These are phyloP conservation scores for Lacerta bilineata DNA, from an alignment of 2,797 vertebrate genomes.

Conservation along the genomic window DNA sequence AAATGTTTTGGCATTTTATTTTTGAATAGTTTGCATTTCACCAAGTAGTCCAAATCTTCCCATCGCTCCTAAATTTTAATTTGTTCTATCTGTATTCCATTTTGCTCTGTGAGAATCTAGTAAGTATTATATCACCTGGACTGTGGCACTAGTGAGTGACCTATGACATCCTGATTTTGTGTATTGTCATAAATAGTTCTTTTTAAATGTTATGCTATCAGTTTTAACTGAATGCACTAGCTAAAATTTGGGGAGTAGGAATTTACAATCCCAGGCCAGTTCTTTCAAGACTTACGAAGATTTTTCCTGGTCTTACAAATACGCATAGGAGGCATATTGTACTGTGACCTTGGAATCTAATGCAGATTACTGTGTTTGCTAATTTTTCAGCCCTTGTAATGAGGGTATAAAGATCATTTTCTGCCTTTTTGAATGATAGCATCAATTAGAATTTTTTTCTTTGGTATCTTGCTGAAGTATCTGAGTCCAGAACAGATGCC, in stretches of 20 bases:
- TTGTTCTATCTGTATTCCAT: not conserved
- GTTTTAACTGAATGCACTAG: not conserved
- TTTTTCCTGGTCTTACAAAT: not conserved
- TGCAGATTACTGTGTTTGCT: not conserved
- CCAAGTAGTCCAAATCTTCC: not conserved
- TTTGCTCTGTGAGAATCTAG: not conserved
- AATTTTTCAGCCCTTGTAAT: not conserved
- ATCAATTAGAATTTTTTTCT: not conserved
- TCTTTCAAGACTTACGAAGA: not conserved
- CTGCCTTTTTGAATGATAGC: not conserved
- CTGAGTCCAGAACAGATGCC: not conserved
- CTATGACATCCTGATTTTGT: not conserved
- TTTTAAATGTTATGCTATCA: not conserved
- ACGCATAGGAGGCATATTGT: not conserved
- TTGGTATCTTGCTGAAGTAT: not conserved
- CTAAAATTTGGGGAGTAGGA: not conserved
- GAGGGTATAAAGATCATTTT: not conserved
- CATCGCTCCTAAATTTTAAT: not conserved
- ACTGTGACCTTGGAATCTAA: not conserved
- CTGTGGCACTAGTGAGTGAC: not conserved
- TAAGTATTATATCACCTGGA: not conserved
- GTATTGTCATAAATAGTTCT: no score
- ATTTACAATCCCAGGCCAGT: not conserved
- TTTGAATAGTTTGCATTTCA: slow-evolving; percentile 11
- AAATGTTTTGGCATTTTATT: not conserved